A percentile compares a stretch with the other conserved stretches of the same genome.
phyloP scores from a whole-genome alignment of 2,113 vertebrate species.

The Elephantulus edwardii region DNA sequence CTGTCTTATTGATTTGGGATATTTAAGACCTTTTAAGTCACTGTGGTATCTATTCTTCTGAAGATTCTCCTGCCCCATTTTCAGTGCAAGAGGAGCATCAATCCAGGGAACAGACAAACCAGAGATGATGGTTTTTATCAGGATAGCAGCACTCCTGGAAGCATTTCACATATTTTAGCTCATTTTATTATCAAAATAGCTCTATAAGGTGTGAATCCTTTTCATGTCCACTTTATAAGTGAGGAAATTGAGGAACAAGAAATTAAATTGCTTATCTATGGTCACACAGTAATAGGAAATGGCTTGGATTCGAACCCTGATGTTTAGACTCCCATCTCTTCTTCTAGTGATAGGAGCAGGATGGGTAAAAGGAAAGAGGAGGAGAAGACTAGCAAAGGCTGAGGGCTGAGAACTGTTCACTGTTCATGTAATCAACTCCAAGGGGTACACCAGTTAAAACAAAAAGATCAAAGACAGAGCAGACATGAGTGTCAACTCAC shows the following conservation, averaged over 20 bases:
- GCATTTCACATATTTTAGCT: neutral
- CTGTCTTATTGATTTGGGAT: too few species aligned
- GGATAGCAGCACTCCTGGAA: neutral
- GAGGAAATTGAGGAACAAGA: neutral
- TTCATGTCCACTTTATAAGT: neutral
- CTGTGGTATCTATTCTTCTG: neutral
- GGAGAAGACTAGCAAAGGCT: neutral
- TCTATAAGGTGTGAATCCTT: neutral
- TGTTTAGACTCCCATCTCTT: neutral
- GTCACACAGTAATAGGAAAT: neutral
- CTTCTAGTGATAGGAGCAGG: neutral
- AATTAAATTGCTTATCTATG: neutral
- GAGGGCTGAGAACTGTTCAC: neutral
- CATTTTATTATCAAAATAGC: neutral
- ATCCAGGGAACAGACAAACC: too few species aligned
- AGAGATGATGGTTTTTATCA: neutral
- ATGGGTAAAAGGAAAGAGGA: neutral
- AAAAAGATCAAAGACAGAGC: neutral
- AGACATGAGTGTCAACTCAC: neutral
- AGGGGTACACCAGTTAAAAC: neutral
- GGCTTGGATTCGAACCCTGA: neutral
- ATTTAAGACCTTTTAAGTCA: neutral
- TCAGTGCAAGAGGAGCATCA: neutral
- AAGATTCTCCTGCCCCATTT: neutral
- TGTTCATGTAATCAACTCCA: neutral